Base-by-base conservation (phyloP, 2,888 invertebrate genomes). In the Torymus aiolomorphi region DNA sequence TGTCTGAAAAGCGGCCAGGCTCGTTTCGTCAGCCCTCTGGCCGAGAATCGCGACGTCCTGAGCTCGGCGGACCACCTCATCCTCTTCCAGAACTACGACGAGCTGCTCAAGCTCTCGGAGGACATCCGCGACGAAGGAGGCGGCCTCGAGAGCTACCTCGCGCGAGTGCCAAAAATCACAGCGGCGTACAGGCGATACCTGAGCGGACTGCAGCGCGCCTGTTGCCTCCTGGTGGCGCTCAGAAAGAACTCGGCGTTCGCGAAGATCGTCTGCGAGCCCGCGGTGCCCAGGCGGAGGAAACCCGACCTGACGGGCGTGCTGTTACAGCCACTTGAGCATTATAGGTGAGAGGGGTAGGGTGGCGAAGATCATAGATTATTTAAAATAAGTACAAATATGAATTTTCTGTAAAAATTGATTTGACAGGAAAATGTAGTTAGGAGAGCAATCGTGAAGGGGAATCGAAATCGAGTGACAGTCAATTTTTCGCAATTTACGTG, bases 221-320 rank as follows among this genome's bases (percentile, higher is more conserved):
- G 96, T 87, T 96, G 96, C 88, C 94, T 97, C 70, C 92, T 97
- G 91, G 96, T 95, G 84, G 90, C 91, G 16, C 90, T 92, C 75
- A 87, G 91, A 52, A 88, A 91, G 78, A 96, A 95, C 85, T 94
- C 95, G 13, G 95, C 95, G 49, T 97, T 97, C 89, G 94, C 95
- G 71, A 93, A 94, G 81, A 94, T 96, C 88, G 94, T 96, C 85
- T 95, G 94, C 79, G 95, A 95, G 86, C 96, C 96, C 2, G 94
- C 95, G 16, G 95, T 96, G 85, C 96, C 96, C 2, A 92, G 95
- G 31, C 88, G 87, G 83, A 93, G 95, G 89, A 93, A 95, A 83
- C 96, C 96, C 14, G 97, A 97, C 89, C 93, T 97, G 83, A 96
- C 96, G 13, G 94, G 96, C 14, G 93, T 97, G 84, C 93, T 97